Conservation (phyloP, 2,113 vertebrate species). For the Anguilla japonica region DNA sequence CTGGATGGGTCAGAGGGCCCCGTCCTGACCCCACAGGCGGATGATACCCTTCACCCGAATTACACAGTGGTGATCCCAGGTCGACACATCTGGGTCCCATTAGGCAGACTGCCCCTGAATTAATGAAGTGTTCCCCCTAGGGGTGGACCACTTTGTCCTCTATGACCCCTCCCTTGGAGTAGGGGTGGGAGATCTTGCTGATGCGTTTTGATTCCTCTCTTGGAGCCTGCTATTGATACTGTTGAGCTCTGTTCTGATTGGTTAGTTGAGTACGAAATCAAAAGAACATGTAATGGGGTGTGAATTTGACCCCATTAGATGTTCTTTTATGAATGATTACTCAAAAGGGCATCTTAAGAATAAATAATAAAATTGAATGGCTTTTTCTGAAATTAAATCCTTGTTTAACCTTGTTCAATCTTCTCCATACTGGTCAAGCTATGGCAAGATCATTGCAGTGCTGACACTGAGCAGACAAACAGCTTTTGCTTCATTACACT, state of each 20-base stretch:
- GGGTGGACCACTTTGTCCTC: slow-evolving; percentile 27
- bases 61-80: slow-evolving; percentile 47
- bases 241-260: not conserved
- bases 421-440: not conserved
- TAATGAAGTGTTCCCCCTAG: slow-evolving; percentile 42
- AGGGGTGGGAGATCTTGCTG: slow-evolving; percentile 14
- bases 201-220: not conserved
- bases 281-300: not conserved
- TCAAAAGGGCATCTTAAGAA: not conserved
- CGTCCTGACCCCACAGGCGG: slow-evolving; percentile 30
- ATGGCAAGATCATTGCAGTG: not conserved
- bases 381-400: not conserved
- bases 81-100: slow-evolving; percentile 64
- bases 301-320: not conserved
- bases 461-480: not conserved
- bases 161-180: slow-evolving; percentile 20
- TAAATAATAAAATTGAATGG: not conserved
- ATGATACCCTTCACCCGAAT: slow-evolving; percentile 62
- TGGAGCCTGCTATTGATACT: not conserved
- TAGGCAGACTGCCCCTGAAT: slow-evolving; percentile 56
- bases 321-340: not conserved
- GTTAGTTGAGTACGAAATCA: not conserved
- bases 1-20: slow-evolving; percentile 50
- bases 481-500: not conserved
- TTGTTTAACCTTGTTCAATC: not conserved